phyloP scores from a whole-genome alignment of 2,797 vertebrate species.

The Bradypodion ventrale region DNA sequence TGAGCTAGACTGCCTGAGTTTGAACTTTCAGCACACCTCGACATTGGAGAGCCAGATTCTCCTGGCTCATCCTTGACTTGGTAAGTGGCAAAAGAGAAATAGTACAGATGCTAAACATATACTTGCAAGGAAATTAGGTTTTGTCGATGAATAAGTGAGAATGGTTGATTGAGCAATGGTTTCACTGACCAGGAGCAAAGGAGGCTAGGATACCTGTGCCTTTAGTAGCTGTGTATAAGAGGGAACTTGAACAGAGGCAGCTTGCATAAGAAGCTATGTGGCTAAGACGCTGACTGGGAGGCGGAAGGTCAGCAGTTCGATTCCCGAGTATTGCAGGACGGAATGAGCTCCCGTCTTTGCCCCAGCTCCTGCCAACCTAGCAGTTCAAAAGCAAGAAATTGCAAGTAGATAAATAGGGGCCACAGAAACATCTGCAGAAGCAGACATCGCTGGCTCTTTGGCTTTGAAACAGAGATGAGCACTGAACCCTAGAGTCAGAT shows the following conservation, averaged over 20 bases:
- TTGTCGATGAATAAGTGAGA: background rate
- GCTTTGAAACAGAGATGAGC: too few species aligned
- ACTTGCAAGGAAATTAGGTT: background rate
- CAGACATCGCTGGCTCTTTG: too few species aligned
- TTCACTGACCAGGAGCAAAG: background rate
- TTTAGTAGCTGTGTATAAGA: background rate
- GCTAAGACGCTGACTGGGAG: too few species aligned
- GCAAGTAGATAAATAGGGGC: too few species aligned
- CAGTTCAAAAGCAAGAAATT: too few species aligned
- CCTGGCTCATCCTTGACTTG: background rate
- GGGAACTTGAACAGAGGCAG: background rate
- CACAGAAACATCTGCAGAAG: too few species aligned
- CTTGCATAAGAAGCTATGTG: background rate
- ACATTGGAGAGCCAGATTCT: background rate
- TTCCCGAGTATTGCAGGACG: too few species aligned
- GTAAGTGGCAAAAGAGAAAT: constrained; percentile 2
- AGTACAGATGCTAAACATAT: background rate
- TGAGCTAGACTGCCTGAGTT: background rate
- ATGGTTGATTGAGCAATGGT: background rate
- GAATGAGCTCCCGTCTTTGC: too few species aligned
- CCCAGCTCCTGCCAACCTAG: too few species aligned
- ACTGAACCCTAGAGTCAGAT: too few species aligned
- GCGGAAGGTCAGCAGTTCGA: too few species aligned
- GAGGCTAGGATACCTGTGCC: background rate
- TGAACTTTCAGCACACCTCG: background rate